Percentiles rank a stretch among this genome's conserved stretches.
Conservation (phyloP, 2,797 vertebrate genomes). For the Syngnathus rostellatus region DNA sequence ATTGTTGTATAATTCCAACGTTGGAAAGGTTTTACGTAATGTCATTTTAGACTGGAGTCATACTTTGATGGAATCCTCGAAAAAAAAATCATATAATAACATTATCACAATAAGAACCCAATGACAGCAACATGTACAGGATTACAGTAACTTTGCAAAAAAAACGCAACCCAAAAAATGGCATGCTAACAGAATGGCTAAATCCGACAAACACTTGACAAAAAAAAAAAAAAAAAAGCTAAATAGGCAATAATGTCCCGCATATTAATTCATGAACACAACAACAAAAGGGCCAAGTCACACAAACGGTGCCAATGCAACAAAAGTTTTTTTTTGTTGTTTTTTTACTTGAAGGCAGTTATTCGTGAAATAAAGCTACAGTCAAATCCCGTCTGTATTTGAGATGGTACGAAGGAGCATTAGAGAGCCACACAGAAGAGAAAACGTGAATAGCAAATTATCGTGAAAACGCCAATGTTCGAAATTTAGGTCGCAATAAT, state of each 20-base stretch:
- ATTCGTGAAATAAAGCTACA: slow-evolving; percentile 61
- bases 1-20: background rate
- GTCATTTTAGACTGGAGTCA: background rate
- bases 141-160: slow-evolving; percentile 70
- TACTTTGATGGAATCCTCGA: background rate
- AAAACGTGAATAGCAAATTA: background rate
- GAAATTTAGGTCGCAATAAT: background rate
- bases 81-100: slow-evolving; percentile 15
- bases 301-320: slow-evolving; percentile 34
- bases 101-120: slow-evolving; percentile 23
- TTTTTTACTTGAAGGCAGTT: slow-evolving; percentile 40
- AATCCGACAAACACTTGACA: slow-evolving; percentile 48
- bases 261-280: slow-evolving; percentile 74
- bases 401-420: background rate
- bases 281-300: slow-evolving; percentile 54
- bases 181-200: slow-evolving; percentile 71
- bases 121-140: slow-evolving; percentile 51
- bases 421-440: background rate
- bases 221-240: slow-evolving; percentile 47
- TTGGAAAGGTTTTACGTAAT: background rate
- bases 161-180: slow-evolving; percentile 46
- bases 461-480: background rate
- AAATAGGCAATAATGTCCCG: slow-evolving; percentile 75
- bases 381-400: slow-evolving; percentile 19
- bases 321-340: slow-evolving; percentile 21